phyloP scores from a whole-genome alignment of 2,113 vertebrate species.

The Lepidothrix coronata region DNA sequence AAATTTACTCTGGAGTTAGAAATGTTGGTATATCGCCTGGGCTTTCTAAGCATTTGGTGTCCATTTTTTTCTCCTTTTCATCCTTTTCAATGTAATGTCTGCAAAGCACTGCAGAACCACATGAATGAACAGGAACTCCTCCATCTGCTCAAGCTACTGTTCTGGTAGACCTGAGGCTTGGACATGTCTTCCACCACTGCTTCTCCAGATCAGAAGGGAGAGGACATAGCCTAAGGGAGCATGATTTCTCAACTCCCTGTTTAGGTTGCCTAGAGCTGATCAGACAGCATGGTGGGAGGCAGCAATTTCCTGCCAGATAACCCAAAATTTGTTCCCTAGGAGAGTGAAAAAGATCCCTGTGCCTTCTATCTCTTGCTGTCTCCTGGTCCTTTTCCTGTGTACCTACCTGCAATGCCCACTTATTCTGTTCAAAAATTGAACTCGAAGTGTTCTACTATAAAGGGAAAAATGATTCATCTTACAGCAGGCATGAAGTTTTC shows the following conservation, averaged over 20 bases:
- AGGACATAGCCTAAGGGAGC: background rate
- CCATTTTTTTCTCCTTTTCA: background rate
- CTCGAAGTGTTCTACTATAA: background rate
- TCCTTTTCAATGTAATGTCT: background rate
- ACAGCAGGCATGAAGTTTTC: background rate
- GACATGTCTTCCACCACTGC: background rate
- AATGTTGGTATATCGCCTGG: fast-evolving
- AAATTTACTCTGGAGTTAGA: background rate
- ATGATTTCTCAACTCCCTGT: background rate
- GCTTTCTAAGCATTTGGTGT: background rate
- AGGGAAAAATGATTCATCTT: background rate
- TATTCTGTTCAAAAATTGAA: background rate
- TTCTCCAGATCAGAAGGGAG: background rate
- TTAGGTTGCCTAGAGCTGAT: background rate
- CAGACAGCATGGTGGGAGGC: background rate
- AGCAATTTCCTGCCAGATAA: background rate
- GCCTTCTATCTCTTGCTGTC: background rate
- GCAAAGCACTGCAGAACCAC: background rate
- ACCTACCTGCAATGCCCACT: background rate
- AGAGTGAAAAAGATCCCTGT: background rate
- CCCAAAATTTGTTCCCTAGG: background rate
- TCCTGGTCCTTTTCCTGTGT: background rate
- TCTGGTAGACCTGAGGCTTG: background rate
- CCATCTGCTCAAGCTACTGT: background rate
- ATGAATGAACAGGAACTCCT: background rate